These are phyloP conservation scores for Acanthopagrus latus DNA, from an alignment of 2,797 vertebrate genomes.

Conservation along the genomic window DNA sequence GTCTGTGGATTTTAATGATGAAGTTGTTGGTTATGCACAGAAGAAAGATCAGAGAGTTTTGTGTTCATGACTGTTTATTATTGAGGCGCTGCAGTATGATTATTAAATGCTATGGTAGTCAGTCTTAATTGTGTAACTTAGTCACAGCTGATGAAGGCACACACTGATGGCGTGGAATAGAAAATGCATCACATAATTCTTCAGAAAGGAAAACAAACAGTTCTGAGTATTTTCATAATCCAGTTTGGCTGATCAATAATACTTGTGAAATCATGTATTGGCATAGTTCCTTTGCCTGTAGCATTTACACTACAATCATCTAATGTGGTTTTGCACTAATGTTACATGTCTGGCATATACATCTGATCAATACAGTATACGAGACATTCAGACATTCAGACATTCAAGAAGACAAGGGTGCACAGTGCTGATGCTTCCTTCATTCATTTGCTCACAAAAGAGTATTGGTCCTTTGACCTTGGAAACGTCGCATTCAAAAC, in stretches of 20 bases:
- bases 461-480: not conserved
- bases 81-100: not conserved
- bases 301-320: not conserved
- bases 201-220: not conserved
- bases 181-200: not conserved
- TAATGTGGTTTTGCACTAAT: not conserved
- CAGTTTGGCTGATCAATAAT: not conserved
- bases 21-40: not conserved
- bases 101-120: not conserved
- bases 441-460: constrained; percentile 10
- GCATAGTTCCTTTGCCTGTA: not conserved
- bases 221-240: not conserved
- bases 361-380: not conserved
- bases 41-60: not conserved
- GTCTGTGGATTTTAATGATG: not conserved
- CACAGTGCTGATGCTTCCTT: constrained; percentile 8
- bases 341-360: not conserved
- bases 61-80: not conserved
- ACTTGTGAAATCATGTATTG: not conserved
- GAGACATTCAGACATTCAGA: not conserved
- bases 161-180: not conserved
- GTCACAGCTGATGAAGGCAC: not conserved
- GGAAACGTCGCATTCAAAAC: not conserved
- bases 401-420: not conserved
- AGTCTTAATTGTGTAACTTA: not conserved